Base-by-base conservation (phyloP, 2,888 invertebrate species). In the Ophioninae sp. region DNA sequence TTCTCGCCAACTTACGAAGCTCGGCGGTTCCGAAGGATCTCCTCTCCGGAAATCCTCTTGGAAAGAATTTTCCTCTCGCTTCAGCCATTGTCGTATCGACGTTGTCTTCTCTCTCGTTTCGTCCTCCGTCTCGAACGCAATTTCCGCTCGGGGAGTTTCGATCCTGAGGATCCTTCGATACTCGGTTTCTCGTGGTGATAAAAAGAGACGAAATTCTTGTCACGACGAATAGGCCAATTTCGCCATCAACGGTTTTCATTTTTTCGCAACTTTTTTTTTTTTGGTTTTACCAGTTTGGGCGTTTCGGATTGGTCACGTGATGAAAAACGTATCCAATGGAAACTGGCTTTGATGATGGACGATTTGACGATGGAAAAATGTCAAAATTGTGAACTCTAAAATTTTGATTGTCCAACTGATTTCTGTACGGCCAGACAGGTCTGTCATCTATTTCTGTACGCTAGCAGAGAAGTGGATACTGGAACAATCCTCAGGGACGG, bases 391-490 rank as follows among this genome's bases (percentile, higher is more conserved):
- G 81, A 76, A 71, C 75, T 69, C n/a, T n/a, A n/a, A n/a, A 71
- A 58, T 41, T 64, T 58, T 56, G 64, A 68, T 71, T 44, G 51
- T 51, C 51, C 17, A 13, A 51, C 71, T 71, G 67, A 76, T 64
- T 51, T 10, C 68, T 58, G 30, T 22, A 23, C 20, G 76, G 58
- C 69, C 63, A 37, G 58, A n/a, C 13, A 76, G 64, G 77, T 65
- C 69, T 72, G 72, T 77, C 81, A 73, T 63, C 65, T 56, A 68
- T 51, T 72, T 69, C 74, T 74, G 61, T 68, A 61, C 64, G 51
- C 68, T 61, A n/a, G 13, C 61, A 72, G 68, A 61, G 74, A 77
- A 77, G 68, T 44, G 65, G 77, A 81, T 73, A 63, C 67, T 64
- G 56, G 44, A 65, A 17, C 13, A 10, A 71, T 77, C 77, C 71